phyloP scores from a whole-genome alignment of 2,797 vertebrate species.

The Rhabdophis nuchalis region DNA sequence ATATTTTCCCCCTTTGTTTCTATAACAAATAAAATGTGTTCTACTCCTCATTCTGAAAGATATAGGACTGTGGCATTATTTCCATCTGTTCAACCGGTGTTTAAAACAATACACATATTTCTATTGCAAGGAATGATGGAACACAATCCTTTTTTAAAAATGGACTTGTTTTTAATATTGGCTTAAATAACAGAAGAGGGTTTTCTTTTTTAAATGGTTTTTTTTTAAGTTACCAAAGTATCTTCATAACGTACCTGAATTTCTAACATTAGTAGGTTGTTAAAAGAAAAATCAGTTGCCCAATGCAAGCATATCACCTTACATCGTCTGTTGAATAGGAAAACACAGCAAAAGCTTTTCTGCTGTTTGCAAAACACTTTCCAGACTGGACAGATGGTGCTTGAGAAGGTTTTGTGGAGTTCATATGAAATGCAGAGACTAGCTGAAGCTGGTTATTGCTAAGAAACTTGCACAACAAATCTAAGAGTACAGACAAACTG shows the following conservation, averaged over 20 bases:
- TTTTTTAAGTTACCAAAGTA: background rate
- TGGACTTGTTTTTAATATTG: background rate
- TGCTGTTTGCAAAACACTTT: conserved; percentile 29
- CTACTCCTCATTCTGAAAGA: background rate
- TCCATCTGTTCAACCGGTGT: background rate
- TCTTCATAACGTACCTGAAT: background rate
- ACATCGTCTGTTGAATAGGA: conserved; percentile 19
- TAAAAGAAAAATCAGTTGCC: background rate
- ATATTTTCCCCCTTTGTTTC: background rate
- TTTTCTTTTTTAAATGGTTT: background rate
- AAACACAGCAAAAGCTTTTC: conserved; percentile 21
- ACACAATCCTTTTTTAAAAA: background rate
- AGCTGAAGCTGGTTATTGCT: conserved; percentile 6
- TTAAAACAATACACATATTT: background rate
- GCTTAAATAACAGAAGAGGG: background rate
- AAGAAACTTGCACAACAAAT: background rate
- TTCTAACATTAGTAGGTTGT: background rate
- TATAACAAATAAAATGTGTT: background rate
- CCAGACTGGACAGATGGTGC: background rate
- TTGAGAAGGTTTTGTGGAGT: background rate
- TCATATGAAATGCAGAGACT: conserved; percentile 1
- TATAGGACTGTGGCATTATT: background rate
- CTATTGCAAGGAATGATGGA: background rate
- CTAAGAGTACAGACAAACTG: background rate
- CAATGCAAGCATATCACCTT: background rate